Percentiles rank a stretch among this genome's conserved stretches.
Conservation (phyloP, 1,140 invertebrate species). For the Amyelois transitella region DNA sequence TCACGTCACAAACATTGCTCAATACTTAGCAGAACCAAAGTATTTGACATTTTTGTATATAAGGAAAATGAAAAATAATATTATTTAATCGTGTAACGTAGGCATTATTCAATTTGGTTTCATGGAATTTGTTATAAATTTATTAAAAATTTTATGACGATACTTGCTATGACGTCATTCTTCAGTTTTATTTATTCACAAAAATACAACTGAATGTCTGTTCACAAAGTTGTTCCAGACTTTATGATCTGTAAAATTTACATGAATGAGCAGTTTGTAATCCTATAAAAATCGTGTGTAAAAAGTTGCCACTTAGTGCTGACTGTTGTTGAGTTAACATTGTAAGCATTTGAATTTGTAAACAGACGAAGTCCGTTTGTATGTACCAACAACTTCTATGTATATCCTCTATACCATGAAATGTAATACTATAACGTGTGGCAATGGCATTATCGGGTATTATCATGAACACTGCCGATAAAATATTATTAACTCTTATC, state of each 20-base stretch:
- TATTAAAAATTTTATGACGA: neutral
- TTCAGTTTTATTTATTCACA: too few species aligned
- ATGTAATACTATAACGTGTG: neutral
- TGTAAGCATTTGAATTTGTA: neutral
- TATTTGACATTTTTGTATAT: too few species aligned
- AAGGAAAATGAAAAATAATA: neutral
- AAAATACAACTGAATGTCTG: neutral
- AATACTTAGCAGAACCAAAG: too few species aligned
- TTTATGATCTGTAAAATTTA: neutral
- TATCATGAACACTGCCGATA: neutral
- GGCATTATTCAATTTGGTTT: neutral
- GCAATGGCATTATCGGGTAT: neutral
- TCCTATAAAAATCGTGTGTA: neutral
- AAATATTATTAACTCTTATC: neutral
- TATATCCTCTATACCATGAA: neutral
- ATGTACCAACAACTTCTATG: neutral
- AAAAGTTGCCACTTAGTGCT: neutral
- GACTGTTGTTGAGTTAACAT: neutral
- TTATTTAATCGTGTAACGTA: neutral
- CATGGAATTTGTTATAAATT: neutral
- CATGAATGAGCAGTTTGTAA: neutral
- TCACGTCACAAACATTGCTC: too few species aligned
- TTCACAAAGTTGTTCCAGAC: neutral
- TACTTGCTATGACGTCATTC: neutral
- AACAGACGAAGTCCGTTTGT: neutral